Conservation (phyloP, 2,113 vertebrate species). For the Piaya cayana region DNA sequence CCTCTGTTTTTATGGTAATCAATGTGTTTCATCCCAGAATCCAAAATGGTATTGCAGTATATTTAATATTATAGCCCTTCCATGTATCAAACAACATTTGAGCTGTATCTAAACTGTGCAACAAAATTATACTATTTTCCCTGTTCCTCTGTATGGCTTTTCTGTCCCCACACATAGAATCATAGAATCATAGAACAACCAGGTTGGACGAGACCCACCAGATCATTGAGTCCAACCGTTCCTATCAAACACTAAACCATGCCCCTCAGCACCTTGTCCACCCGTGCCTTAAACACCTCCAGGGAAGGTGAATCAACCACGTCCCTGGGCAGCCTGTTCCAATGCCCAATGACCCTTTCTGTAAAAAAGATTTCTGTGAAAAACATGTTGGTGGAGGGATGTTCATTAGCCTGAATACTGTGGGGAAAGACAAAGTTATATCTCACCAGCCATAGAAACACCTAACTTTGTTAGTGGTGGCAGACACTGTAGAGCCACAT, state of each 20-base stretch:
- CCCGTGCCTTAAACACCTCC: no score
- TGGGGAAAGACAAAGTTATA: not conserved
- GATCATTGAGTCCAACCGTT: no score
- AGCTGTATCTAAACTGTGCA: not conserved
- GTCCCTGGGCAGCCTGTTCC: no score
- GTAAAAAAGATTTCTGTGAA: no score
- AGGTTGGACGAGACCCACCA: no score
- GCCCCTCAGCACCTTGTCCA: no score
- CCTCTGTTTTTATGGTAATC: slow-evolving; percentile 29
- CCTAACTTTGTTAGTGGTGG: accelerated
- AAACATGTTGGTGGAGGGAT: not conserved
- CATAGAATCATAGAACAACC: no score
- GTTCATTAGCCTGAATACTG: not conserved
- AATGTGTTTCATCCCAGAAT: slow-evolving; percentile 3
- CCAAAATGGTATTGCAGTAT: not conserved
- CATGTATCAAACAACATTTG: not conserved
- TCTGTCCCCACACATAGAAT: not conserved
- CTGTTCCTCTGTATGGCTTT: not conserved
- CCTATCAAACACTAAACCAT: no score
- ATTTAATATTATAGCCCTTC: not conserved
- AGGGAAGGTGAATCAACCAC: no score
- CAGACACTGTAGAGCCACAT: not conserved
- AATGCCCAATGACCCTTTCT: no score
- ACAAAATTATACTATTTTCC: not conserved
- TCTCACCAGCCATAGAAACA: not conserved